A percentile compares a stretch with the other conserved stretches of the same genome.
Evolutionary conservation across 2,797 vertebrate species (phyloP).

Genomic region (Antennarius maculatus): DNA sequence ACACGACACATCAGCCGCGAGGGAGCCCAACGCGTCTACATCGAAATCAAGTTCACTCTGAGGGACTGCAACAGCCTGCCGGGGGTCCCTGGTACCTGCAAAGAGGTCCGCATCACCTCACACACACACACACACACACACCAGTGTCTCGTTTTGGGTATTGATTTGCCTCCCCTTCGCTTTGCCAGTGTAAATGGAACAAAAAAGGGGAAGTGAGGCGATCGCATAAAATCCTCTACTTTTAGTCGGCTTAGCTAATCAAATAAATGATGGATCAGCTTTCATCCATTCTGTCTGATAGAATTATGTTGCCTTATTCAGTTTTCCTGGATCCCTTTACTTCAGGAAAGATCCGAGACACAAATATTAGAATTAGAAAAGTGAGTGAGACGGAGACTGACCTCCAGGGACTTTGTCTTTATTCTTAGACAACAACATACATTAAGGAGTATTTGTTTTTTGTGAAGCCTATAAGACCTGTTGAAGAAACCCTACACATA

Average conservation of each 20-base stretch:
- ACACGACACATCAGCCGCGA: slow-evolving; percentile 85
- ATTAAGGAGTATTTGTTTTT: neutral
- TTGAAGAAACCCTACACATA: neutral
- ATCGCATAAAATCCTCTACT: too few relatives aligned
- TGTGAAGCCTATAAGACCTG: neutral
- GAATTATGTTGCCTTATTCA: neutral
- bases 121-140: slow-evolving; percentile 1
- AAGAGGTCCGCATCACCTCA: slow-evolving; percentile 74
- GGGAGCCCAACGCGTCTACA: slow-evolving; percentile 85
- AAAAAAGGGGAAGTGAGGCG: too few relatives aligned
- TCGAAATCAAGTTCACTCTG: slow-evolving; percentile 89
- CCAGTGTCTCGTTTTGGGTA: too few relatives aligned
- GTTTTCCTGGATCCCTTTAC: neutral
- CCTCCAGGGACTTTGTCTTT: neutral
- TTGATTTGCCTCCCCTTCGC: too few relatives aligned
- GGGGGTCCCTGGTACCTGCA: slow-evolving; percentile 86
- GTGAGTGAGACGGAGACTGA: neutral
- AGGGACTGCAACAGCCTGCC: slow-evolving; percentile 89
- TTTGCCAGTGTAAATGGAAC: too few relatives aligned
- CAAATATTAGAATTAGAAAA: too few relatives aligned
- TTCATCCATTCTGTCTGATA: too few relatives aligned
- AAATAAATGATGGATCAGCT: too few relatives aligned
- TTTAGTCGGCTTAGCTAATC: too few relatives aligned
- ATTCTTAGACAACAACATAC: too few relatives aligned
- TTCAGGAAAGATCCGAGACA: neutral